Evolutionary conservation across 1,140 invertebrate species (phyloP).

Genomic region (Tetramorium alpestre): DNA sequence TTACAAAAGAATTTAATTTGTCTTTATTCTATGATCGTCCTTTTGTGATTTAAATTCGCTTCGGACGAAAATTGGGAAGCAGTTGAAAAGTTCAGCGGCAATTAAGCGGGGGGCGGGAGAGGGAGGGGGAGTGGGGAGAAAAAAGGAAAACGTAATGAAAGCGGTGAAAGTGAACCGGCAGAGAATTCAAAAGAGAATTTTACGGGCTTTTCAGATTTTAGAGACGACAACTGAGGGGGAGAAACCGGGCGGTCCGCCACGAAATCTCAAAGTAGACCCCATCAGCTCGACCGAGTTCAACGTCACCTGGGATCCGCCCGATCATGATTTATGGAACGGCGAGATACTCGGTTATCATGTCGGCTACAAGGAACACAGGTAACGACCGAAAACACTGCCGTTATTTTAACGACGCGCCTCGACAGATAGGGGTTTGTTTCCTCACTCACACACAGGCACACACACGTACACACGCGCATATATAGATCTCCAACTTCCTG

Average conservation of each 20-base stretch:
- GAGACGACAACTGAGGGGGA: constrained; percentile 84
- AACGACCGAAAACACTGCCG: constrained; percentile 62
- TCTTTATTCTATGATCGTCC: neutral
- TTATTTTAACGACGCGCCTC: constrained; percentile 56
- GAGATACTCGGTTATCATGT: constrained; percentile 97
- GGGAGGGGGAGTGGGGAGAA: neutral
- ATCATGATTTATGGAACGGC: constrained; percentile 95
- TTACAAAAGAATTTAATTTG: neutral
- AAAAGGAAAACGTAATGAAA: neutral
- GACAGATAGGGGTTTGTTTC: constrained; percentile 57
- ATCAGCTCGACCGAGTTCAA: constrained; percentile 95
- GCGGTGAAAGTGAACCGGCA: neutral
- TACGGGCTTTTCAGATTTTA: constrained; percentile 86
- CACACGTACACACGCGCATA: neutral
- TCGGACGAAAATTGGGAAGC: constrained; percentile 6
- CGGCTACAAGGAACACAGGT: constrained; percentile 91
- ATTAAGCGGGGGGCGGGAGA: neutral
- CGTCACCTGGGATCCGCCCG: constrained; percentile 96
- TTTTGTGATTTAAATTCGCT: neutral
- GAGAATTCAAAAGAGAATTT: neutral
- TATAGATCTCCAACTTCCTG: constrained; percentile 18
- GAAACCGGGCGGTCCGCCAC: constrained; percentile 92
- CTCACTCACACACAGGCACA: neutral
- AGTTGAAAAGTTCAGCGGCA: neutral
- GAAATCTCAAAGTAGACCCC: constrained; percentile 93